Base-by-base conservation (phyloP, 2,113 vertebrate species). In the Gnathonemus echidnorhynchus region DNA sequence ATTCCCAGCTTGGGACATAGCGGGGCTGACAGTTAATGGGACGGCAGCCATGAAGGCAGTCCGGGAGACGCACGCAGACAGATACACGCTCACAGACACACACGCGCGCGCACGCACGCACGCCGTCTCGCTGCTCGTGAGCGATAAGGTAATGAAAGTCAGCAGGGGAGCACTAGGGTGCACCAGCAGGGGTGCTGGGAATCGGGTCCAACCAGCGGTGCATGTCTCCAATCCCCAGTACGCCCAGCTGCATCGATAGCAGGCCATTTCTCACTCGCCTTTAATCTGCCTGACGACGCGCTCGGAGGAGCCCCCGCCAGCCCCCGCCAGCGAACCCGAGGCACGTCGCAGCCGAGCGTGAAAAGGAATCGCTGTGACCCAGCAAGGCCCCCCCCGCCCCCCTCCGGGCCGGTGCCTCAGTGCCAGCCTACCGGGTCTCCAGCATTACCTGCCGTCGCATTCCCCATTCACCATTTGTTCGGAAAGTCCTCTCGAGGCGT, bases 81-180 rank as follows among this genome's bases (percentile, higher is more conserved):
- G n/a, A 70, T 31, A 70, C 62, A 70, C 10, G 10, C n/a, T 27
- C 62, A 70, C 62, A 31, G 62, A 31, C n/a, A 66, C 62, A 70
- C 58, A 9, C 4, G 58, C 11, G 15, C n/a, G 58, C 62, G 31
- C 58, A 9, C 4, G 58, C 11, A 31, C n/a, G 58, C 7, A 5
- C 10, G 62, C 62, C n/a, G 1, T 31, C 62, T 3, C 62, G 10
- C 62, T 80, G 74, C 74, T 17, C 15, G 4, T 80, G 74, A 83
- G 62, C 89, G 70, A 89, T 70, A 87, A 87, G 90, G 35, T 80
- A 80, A 80, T 80, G 86, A 50, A 74, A 80, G 35, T 3, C 70
- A 88, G 52, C 45, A 45, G 8, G 24, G 9, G 83, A 11, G 35
- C 45, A 48, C 45, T 24, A 13, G 83, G 24, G 5, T 85, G 83